Evolutionary conservation across 2,113 vertebrate species (phyloP).

Genomic region (Pavo muticus): DNA sequence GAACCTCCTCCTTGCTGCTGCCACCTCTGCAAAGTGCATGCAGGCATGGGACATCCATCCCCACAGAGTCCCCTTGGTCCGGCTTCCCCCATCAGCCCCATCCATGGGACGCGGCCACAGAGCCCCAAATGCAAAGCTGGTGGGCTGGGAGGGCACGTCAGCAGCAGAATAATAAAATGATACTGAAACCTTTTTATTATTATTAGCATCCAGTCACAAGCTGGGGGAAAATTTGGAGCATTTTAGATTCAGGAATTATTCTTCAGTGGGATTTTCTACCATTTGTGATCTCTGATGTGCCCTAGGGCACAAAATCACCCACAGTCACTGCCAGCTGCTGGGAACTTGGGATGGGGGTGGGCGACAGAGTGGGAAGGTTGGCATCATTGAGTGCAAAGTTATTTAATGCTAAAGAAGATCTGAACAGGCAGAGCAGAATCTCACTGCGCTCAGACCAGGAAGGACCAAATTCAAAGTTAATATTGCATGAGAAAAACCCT

Average conservation of each 20-base stretch:
- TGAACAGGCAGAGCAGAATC: neutral
- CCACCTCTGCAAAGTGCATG: neutral
- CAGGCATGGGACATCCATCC: neutral
- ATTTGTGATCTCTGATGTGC: neutral
- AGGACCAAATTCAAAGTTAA: neutral
- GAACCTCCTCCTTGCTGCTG: neutral
- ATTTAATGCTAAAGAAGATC: neutral
- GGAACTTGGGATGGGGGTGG: neutral
- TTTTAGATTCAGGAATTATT: neutral
- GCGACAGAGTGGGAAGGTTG: neutral
- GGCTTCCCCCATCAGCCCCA: neutral
- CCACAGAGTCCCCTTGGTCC: neutral
- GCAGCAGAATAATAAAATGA: neutral
- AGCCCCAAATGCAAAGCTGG: neutral
- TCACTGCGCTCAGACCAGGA: rapidly evolving
- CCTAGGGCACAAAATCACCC: neutral
- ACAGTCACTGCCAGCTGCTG: neutral
- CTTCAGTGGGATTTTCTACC: neutral
- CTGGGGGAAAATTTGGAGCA: neutral
- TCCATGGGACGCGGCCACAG: neutral
- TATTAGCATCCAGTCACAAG: neutral
- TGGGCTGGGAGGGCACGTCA: neutral
- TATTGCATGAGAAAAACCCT: neutral
- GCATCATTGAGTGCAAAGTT: rapidly evolving
- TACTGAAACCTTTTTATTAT: too few species aligned